These are phyloP conservation scores for Otis tarda DNA, from an alignment of 2,113 vertebrate species.

Conservation along the genomic window DNA sequence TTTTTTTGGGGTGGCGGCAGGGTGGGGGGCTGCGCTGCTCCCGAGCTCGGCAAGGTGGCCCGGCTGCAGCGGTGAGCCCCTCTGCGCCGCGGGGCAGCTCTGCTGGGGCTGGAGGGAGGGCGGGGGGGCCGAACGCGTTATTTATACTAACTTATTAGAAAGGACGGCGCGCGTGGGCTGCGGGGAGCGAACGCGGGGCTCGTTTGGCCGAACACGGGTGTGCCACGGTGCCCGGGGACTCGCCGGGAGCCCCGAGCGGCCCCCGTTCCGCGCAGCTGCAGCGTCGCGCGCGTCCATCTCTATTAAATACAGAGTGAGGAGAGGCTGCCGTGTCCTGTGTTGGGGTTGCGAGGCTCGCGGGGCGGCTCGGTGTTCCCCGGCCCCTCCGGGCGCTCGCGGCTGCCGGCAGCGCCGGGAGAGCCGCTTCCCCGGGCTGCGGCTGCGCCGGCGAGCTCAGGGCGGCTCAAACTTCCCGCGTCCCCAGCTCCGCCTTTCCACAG, in stretches of 20 bases:
- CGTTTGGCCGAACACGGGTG: accelerated
- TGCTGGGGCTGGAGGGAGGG: no score
- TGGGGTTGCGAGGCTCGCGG: neutral
- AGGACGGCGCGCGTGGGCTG: accelerated
- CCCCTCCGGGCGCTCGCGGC: neutral
- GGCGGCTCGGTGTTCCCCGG: accelerated
- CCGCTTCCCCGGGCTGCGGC: neutral
- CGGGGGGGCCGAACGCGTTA: neutral
- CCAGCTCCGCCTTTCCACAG: neutral
- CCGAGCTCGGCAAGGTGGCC: accelerated
- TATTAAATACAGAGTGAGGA: constrained; percentile 41
- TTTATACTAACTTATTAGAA: constrained; percentile 63
- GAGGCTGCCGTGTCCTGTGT: neutral
- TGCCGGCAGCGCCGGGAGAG: neutral
- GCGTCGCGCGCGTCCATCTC: accelerated
- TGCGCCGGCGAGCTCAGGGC: neutral
- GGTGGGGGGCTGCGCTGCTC: accelerated
- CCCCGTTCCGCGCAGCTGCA: neutral
- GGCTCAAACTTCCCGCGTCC: accelerated
- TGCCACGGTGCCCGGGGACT: accelerated
- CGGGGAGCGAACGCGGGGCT: neutral
- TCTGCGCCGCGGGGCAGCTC: no score
- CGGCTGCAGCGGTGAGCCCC: accelerated
- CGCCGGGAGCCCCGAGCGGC: accelerated
- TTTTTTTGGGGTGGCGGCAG: neutral